These are phyloP conservation scores for Stenodema calcarata DNA, from an alignment of 2,888 invertebrate genomes.

Conservation along the genomic window DNA sequence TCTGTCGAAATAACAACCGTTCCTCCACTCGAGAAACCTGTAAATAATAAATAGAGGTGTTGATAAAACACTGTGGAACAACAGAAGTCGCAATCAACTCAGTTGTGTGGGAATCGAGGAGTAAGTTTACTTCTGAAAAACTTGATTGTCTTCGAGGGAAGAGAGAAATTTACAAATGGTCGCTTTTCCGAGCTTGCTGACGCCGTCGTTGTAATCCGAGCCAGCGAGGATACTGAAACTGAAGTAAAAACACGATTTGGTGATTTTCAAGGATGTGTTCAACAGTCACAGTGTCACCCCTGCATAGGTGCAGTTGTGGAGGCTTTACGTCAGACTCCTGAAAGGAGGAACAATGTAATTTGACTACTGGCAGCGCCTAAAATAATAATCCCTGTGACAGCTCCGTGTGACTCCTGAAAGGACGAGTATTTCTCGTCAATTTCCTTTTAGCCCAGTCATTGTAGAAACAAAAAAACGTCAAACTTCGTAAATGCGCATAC, in stretches of 20 bases:
- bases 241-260: not conserved
- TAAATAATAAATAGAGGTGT: not conserved
- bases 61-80: not conserved
- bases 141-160: constrained; percentile 68
- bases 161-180: constrained; percentile 76
- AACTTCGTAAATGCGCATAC: no score
- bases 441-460: no score
- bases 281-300: no score
- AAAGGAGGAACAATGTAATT: no score
- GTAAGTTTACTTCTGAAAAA: constrained; percentile 69
- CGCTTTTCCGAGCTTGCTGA: constrained; percentile 79
- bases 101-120: not conserved
- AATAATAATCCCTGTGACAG: no score
- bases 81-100: not conserved
- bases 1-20: constrained; percentile 37
- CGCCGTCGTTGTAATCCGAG: constrained; percentile 67
- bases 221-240: constrained; percentile 48
- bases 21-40: constrained; percentile 50
- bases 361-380: no score
- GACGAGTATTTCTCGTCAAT: no score
- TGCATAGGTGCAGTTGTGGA: no score
- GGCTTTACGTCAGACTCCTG: no score
- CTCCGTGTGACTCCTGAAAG: no score
- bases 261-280: no score
- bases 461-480: no score